Conservation (phyloP, 2,113 vertebrate genomes). For the Brachyhypopomus gauderio region DNA sequence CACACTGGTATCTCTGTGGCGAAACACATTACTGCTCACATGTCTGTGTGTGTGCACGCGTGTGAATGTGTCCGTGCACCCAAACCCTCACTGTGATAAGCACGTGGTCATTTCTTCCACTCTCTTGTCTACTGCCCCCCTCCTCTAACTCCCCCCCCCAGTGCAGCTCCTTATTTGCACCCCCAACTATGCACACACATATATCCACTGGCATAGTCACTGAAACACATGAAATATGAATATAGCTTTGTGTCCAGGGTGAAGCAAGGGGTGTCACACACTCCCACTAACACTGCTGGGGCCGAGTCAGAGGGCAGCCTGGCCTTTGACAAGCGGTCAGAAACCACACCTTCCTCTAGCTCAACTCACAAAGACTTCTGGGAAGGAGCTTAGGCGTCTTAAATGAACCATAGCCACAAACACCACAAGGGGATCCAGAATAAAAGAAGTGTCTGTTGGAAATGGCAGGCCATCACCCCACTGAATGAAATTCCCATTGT, state of each 20-base stretch:
- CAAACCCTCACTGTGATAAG: no score
- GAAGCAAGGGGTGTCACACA: not conserved
- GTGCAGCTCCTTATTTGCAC: no score
- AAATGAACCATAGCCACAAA: not conserved
- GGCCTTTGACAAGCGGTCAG: not conserved
- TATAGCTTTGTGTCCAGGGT: slow-evolving; percentile 7
- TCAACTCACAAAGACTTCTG: slow-evolving; percentile 12
- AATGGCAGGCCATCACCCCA: no score
- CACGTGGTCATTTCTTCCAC: no score
- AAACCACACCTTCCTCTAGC: slow-evolving; percentile 5
- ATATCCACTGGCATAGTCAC: not conserved
- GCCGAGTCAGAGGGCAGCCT: slow-evolving; percentile 17
- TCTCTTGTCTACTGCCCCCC: no score
- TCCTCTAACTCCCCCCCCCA: no score
- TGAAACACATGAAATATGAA: no score
- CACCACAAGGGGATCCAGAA: not conserved
- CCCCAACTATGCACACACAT: slow-evolving; percentile 15
- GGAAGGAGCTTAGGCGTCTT: not conserved
- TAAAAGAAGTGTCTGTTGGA: not conserved
- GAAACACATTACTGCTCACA: no score
- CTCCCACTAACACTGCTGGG: not conserved
- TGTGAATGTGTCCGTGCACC: not conserved
- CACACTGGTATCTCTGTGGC: no score
- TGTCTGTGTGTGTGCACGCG: no score
- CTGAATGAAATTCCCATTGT: no score